Conservation (phyloP, 2,113 vertebrate species). For the Speoplatyrhinus poulsoni region DNA sequence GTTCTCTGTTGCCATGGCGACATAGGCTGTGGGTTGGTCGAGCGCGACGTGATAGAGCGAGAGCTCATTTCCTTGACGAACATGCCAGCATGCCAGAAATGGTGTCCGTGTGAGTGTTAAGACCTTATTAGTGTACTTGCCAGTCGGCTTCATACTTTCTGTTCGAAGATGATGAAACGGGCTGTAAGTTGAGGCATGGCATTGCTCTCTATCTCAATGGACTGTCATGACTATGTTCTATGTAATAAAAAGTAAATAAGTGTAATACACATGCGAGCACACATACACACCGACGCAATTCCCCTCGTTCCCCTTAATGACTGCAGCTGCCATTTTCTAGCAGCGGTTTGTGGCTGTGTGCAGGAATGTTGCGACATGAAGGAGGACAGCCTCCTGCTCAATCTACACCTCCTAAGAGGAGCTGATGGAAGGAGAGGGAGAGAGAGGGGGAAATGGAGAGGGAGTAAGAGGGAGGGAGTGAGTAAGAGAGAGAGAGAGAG, state of each 20-base stretch:
- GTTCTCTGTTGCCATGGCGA: slow-evolving; percentile 74
- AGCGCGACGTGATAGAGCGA: slow-evolving; percentile 44
- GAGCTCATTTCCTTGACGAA: slow-evolving; percentile 61
- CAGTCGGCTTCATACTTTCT: slow-evolving; percentile 14
- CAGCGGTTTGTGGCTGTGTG: slow-evolving; percentile 41
- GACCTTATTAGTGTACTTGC: slow-evolving; percentile 20
- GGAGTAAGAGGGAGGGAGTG: too few species aligned
- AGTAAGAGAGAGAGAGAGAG: too few species aligned
- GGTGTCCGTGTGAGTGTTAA: slow-evolving; percentile 14
- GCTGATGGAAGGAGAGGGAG: slow-evolving; percentile 34
- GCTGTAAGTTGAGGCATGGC: slow-evolving; percentile 39
- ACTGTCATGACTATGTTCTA: slow-evolving; percentile 52
- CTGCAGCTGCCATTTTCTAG: slow-evolving; percentile 43
- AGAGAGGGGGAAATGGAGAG: slow-evolving; percentile 1
- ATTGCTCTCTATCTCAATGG: slow-evolving; percentile 8
- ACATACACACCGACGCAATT: slow-evolving; percentile 10
- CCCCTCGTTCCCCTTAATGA: slow-evolving; percentile 33
- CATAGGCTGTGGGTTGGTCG: slow-evolving; percentile 51
- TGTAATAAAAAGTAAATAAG: neutral
- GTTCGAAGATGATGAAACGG: slow-evolving; percentile 57
- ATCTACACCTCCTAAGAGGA: slow-evolving; percentile 53
- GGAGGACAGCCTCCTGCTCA: slow-evolving; percentile 47
- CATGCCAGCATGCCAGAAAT: slow-evolving; percentile 38
- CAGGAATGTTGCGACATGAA: slow-evolving; percentile 43
- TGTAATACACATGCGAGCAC: slow-evolving; percentile 12